Conservation (phyloP, 2,888 invertebrate genomes). For the Acronicta psi region DNA sequence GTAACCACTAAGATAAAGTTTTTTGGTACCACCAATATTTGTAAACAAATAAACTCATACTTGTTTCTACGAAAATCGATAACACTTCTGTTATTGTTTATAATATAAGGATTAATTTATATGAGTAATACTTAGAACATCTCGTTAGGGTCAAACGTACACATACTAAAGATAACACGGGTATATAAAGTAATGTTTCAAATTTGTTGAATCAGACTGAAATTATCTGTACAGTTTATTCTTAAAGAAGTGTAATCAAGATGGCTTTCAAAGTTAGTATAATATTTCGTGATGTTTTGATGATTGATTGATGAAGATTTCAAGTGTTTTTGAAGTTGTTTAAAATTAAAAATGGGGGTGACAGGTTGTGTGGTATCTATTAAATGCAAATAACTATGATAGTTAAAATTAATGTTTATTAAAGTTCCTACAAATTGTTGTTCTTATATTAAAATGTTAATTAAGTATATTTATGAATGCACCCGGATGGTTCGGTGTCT, state of each 20-base stretch:
- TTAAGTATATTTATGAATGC: too few relatives aligned
- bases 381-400: too few relatives aligned
- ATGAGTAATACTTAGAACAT: slow-evolving; percentile 26
- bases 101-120: not conserved
- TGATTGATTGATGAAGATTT: too few relatives aligned
- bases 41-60: slow-evolving; percentile 7
- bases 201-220: slow-evolving; percentile 4
- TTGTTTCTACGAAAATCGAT: slow-evolving; percentile 12
- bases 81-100: slow-evolving; percentile 34
- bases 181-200: slow-evolving; percentile 38
- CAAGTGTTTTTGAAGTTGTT: not conserved
- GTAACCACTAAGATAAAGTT: not conserved
- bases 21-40: slow-evolving; percentile 3
- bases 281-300: too few relatives aligned
- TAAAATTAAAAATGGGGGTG: too few relatives aligned
- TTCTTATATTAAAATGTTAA: too few relatives aligned
- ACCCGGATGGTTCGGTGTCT: too few relatives aligned
- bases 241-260: not conserved
- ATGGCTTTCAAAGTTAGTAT: slow-evolving; percentile 51
- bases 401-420: too few relatives aligned
- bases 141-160: slow-evolving; percentile 32
- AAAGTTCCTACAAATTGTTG: too few relatives aligned
- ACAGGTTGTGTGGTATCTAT: too few relatives aligned
- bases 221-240: not conserved
- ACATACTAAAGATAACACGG: slow-evolving; percentile 30